These are phyloP conservation scores for Enteromius fasciolatus DNA, from an alignment of 2,797 vertebrate genomes.

Conservation along the genomic window DNA sequence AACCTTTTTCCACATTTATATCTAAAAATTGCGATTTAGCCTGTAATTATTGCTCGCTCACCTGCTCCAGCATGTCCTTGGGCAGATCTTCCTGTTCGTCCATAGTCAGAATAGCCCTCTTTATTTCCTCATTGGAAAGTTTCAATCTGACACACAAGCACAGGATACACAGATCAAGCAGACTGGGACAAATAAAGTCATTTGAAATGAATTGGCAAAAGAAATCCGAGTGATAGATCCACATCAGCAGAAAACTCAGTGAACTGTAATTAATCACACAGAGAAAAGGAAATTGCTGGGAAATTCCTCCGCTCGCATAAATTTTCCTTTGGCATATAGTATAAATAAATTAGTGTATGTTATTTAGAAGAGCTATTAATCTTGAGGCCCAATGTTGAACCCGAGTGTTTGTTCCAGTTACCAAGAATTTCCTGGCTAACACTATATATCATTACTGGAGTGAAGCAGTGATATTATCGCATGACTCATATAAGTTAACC, in stretches of 20 bases:
- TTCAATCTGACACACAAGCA: conserved; percentile 84
- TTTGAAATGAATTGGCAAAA: conserved; percentile 13
- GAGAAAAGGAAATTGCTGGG: conserved; percentile 28
- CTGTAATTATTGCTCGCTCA: conserved; percentile 60
- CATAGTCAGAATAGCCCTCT: conserved; percentile 96
- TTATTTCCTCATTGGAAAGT: conserved; percentile 96
- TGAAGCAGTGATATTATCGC: conserved; percentile 7
- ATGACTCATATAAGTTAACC: conserved; percentile 15
- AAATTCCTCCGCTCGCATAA: conserved; percentile 41
- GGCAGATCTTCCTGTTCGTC: conserved; percentile 98
- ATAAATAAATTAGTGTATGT: conserved; percentile 20
- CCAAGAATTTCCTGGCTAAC: conserved; percentile 45
- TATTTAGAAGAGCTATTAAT: conserved; percentile 42
- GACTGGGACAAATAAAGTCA: conserved; percentile 40
- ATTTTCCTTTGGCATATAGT: conserved; percentile 28
- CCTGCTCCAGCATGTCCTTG: conserved; percentile 99
- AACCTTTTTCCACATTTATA: not conserved
- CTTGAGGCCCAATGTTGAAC: conserved; percentile 3
- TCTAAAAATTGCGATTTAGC: too few relatives aligned
- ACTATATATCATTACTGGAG: conserved; percentile 29
- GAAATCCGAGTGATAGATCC: conserved; percentile 24
- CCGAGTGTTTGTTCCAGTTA: conserved; percentile 42
- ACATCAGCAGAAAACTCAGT: conserved; percentile 16
- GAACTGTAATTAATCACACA: conserved; percentile 10
- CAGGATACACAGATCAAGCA: conserved; percentile 41